Evolutionary conservation across 1,140 invertebrate species (phyloP).

Genomic region (Sweltsa coloradensis): DNA sequence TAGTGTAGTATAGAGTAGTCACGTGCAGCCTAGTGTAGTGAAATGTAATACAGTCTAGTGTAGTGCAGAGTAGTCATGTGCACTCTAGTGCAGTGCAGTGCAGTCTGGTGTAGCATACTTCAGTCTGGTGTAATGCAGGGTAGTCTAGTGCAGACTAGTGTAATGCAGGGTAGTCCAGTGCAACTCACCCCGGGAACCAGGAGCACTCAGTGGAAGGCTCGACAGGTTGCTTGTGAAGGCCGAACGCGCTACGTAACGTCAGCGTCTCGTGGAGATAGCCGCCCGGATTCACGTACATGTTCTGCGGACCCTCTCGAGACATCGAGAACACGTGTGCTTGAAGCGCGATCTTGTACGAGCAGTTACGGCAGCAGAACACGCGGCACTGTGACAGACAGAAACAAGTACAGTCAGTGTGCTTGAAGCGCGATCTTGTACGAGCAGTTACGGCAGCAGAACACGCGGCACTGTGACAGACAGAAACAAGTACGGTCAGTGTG

Average conservation of each 20-base stretch:
- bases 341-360: slow-evolving; percentile 44
- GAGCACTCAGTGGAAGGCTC: slow-evolving; percentile 53
- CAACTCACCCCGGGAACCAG: slow-evolving; percentile 72
- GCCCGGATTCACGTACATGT: slow-evolving; percentile 67
- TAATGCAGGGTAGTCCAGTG: background rate
- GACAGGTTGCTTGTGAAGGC: slow-evolving; percentile 38
- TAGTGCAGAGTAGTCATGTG: background rate
- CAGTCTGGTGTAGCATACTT: background rate
- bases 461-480: background rate
- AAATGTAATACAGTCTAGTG: background rate
- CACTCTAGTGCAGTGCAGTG: background rate
- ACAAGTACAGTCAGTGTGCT: background rate
- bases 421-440: background rate
- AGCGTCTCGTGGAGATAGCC: slow-evolving; percentile 73
- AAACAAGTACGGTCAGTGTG: slow-evolving; percentile 4
- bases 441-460: background rate
- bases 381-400: slow-evolving; percentile 34
- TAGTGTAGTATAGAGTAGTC: background rate
- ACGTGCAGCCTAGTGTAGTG: background rate
- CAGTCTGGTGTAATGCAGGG: background rate
- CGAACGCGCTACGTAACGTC: slow-evolving; percentile 51
- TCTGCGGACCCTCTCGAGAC: slow-evolving; percentile 66
- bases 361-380: slow-evolving; percentile 50
- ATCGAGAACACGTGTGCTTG: slow-evolving; percentile 66
- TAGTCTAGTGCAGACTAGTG: background rate